Conservation (phyloP, 2,113 vertebrate genomes). For the Mugil cephalus region DNA sequence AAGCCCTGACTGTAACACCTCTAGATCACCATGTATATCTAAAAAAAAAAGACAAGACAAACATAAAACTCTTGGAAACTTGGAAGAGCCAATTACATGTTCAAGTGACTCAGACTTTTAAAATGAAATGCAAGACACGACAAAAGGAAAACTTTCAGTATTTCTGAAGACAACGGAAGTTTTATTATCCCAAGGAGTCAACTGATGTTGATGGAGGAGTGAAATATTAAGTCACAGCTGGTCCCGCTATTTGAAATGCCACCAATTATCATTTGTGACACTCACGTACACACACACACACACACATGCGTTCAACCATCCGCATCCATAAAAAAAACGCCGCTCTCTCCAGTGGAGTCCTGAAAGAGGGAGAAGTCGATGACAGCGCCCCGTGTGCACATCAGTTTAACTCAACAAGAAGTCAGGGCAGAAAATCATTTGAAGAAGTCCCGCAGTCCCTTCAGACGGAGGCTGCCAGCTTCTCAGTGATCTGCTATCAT, state of each 20-base stretch:
- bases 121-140: neutral
- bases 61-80: too few relatives aligned
- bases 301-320: slow-evolving; percentile 6
- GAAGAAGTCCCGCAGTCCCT: slow-evolving; percentile 70
- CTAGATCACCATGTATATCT: too few relatives aligned
- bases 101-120: neutral
- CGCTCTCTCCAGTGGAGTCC: slow-evolving; percentile 27
- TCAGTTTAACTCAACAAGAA: slow-evolving; percentile 77
- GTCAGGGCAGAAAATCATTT: slow-evolving; percentile 75
- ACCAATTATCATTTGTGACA: slow-evolving; percentile 32
- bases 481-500: slow-evolving; percentile 72
- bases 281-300: neutral
- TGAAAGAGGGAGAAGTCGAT: slow-evolving; percentile 45
- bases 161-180: neutral
- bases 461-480: slow-evolving; percentile 69
- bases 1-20: too few relatives aligned
- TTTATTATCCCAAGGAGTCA: slow-evolving; percentile 21
- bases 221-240: slow-evolving; percentile 11
- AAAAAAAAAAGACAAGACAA: too few relatives aligned
- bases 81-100: neutral
- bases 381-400: slow-evolving; percentile 67
- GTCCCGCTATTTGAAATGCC: slow-evolving; percentile 36
- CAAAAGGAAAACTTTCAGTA: neutral
- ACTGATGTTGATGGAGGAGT: slow-evolving; percentile 25
- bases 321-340: slow-evolving; percentile 34